Percentiles rank a stretch among this genome's conserved stretches.
phyloP scores from a whole-genome alignment of 2,113 vertebrate genomes.

The Marcusenius ussheri region DNA sequence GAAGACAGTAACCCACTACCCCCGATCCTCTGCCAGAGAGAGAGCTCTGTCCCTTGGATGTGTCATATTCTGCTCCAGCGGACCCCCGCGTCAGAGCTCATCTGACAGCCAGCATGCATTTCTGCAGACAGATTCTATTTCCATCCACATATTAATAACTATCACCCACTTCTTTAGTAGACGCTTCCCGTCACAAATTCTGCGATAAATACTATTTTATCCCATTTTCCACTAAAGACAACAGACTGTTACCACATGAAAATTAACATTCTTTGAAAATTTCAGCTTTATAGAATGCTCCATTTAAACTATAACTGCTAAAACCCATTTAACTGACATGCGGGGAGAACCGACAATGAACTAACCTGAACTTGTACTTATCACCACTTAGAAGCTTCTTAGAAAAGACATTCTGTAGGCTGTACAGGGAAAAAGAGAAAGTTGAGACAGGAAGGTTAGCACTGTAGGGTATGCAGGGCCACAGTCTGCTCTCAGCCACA shows the following conservation, averaged over 20 bases:
- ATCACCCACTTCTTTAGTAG: neutral
- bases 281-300: neutral
- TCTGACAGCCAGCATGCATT: neutral
- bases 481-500: neutral
- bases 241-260: neutral
- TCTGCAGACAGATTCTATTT: neutral
- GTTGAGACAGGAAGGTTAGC: neutral
- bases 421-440: slow-evolving; percentile 41
- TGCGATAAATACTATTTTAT: neutral
- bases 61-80: neutral
- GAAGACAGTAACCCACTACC: neutral
- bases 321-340: neutral
- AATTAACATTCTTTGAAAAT: neutral
- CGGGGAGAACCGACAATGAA: neutral
- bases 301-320: neutral
- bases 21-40: neutral
- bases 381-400: slow-evolving; percentile 94
- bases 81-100: neutral
- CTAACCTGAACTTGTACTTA: slow-evolving; percentile 91
- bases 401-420: slow-evolving; percentile 95
- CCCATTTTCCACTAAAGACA: neutral
- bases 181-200: neutral
- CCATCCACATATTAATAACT: neutral
- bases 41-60: neutral
- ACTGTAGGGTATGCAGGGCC: neutral